A percentile compares a stretch with the other conserved stretches of the same genome.
phyloP scores from a whole-genome alignment of 2,797 vertebrate species.

The Ficedula albicollis region DNA sequence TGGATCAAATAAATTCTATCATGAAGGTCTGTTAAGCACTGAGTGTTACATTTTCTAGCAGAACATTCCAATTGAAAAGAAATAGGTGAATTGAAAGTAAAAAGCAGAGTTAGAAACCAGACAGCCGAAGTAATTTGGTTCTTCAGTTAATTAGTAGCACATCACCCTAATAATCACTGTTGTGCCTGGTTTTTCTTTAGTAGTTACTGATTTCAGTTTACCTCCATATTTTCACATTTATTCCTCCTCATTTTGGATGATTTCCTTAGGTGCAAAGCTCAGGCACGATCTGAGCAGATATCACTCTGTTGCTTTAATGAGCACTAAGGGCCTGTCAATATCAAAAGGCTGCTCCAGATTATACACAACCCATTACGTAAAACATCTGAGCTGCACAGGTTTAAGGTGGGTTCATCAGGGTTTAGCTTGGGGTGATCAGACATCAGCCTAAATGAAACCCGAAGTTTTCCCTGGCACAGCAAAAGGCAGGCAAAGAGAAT shows the following conservation, averaged over 20 bases:
- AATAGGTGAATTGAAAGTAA: background rate
- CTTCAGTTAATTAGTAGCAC: conserved; percentile 36
- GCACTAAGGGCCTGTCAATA: background rate
- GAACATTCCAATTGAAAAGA: conserved; percentile 48
- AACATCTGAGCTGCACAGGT: background rate
- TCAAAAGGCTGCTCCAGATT: background rate
- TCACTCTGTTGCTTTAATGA: background rate
- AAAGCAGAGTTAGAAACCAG: conserved; percentile 1
- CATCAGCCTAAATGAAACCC: background rate
- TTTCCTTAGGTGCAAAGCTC: background rate
- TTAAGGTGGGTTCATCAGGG: background rate
- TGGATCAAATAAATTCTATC: conserved; percentile 54
- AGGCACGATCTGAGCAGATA: background rate
- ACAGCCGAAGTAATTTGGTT: background rate
- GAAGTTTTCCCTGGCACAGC: background rate
- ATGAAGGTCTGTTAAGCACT: conserved; percentile 60
- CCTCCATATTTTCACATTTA: background rate
- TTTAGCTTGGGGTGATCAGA: background rate
- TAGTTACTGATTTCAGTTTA: background rate
- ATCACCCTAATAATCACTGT: background rate
- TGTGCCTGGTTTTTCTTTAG: conserved; percentile 7
- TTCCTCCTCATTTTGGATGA: background rate
- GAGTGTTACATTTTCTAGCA: conserved; percentile 49
- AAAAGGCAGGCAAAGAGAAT: background rate
- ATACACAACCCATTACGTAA: background rate